Base-by-base conservation (phyloP, 2,113 vertebrate species). In the Silurus asotus region DNA sequence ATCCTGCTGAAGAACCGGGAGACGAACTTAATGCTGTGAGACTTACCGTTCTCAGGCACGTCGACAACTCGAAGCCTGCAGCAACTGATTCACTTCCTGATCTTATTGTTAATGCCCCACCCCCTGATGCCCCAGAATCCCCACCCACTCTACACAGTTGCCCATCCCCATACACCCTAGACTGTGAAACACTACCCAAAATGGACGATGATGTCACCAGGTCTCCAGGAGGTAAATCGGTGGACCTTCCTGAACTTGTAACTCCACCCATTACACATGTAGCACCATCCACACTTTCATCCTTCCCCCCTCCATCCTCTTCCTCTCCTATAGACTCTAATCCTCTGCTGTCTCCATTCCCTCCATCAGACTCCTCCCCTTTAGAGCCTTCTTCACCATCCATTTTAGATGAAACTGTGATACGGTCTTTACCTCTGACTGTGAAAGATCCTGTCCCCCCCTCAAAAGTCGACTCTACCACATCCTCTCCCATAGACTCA, bases 401-500 rank as follows among this genome's bases (percentile, higher is more conserved):
- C 28, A 61, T 45, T 61, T 45, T 79, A 59, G 67, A 83, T 67
- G 64, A 83, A 55, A 23, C 65, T 58, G 13, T 81, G 69, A 78
- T 75, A 64, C 87, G 2, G 4, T 70, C 19, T 8, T 55, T 62
- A 78, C 55, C 67, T 69, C 91, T 72, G 87, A 88, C 89, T 65
- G 61, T 74, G 65, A 70, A 77, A 3, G 93, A 92, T 88, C 88
- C 89, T 48, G 86, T 82, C 25, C 88, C 81, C 19, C 19, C 87
- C 23, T 88, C 89, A 45, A 79, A 89, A 59, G 53, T 92, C 77
- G 92, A 94, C 91, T 90, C 90, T 75, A 93, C 93, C 7, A 90
- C 91, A 79, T 93, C 94, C 88, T 93, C 93, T 74, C 93, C 93
- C 51, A 94, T 94, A 90, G 94, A 95, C 93, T 93, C 87, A 51